A percentile compares a stretch with the other conserved stretches of the same genome.
These are phyloP conservation scores for Parochlus steinenii DNA, from an alignment of 2,888 invertebrate genomes.

Conservation along the genomic window DNA sequence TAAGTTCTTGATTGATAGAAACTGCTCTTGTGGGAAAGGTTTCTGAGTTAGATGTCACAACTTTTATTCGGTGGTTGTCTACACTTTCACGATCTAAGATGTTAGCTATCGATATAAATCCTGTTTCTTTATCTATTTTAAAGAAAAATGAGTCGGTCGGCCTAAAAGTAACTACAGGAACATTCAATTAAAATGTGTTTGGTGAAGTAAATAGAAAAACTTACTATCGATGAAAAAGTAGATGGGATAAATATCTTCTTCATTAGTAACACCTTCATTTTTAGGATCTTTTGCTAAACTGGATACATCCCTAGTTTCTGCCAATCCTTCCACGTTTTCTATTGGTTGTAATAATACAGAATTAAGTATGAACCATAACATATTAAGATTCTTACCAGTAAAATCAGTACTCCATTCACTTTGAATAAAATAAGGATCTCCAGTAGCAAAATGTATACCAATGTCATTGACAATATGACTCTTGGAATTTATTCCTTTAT, in stretches of 20 bases:
- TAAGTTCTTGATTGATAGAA: slow-evolving; percentile 24
- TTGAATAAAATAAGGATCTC: slow-evolving; percentile 4
- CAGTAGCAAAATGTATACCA: not conserved
- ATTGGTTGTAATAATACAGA: no score
- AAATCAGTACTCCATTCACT: slow-evolving; percentile 5
- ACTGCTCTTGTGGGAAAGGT: slow-evolving; percentile 21
- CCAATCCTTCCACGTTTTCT: slow-evolving; percentile 30
- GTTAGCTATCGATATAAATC: slow-evolving; percentile 26
- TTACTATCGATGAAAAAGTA: slow-evolving; percentile 35
- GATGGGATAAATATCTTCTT: slow-evolving; percentile 27
- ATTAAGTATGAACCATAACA: no score
- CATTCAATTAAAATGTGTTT: not conserved
- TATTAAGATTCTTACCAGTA: no score
- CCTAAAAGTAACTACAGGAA: slow-evolving; percentile 14
- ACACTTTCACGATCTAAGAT: slow-evolving; percentile 32
- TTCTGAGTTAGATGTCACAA: slow-evolving; percentile 34
- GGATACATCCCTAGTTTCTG: slow-evolving; percentile 25
- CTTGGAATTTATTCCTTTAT: slow-evolving; percentile 20
- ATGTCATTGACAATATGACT: slow-evolving; percentile 1
- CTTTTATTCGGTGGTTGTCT: slow-evolving; percentile 27
- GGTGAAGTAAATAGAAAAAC: slow-evolving; percentile 1
- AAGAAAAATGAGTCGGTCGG: slow-evolving; percentile 17
- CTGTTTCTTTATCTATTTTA: slow-evolving; percentile 24
- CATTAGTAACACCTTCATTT: slow-evolving; percentile 28
- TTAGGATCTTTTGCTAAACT: slow-evolving; percentile 33